Base-by-base conservation (phyloP, 2,113 vertebrate species). In the Podilymbus podiceps region DNA sequence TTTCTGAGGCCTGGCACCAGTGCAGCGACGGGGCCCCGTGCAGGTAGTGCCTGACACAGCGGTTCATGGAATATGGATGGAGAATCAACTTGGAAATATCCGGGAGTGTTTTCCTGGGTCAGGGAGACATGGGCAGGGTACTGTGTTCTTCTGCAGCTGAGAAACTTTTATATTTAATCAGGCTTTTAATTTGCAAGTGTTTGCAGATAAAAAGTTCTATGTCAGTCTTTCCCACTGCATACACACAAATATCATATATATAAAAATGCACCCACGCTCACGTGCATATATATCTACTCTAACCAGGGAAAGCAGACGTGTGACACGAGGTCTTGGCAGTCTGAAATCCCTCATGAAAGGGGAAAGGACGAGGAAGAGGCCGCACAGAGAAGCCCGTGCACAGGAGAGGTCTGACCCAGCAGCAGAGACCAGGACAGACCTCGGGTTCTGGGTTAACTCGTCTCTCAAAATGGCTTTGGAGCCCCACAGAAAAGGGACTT, bases 241-340 rank as follows among this genome's bases (percentile, higher is more conserved):
- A 3, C 3, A 10, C 24, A 7, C 14, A 44, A 21, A 12, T 7
- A 22, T 1, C 2, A 6, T 11, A 4, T 5, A 1, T 4, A 6
- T 9, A 1, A 15, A 10, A 0, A 15, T 8, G 12, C 15, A 4
- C 31, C 10, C 25, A 7, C 3, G 20, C 8, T 5, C 68, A 28
- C 16, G 6, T 8, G 9, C 9, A 25, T 0, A 30, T 31, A 11
- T 19, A 7, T 6, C 10, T 16, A 6, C 7, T 8, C 63, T 23
- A 20, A 7, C 12, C 2, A 11, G 52, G 86, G 40, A 10, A 13
- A 40, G 24, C 60, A 63, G 63, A 28, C 8, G 3, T 3, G 8
- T 2, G 30, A 7, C 14, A 12, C 1, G 1, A 63, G 27, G 11
- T 38, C 50, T 33, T 15, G 71, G 52, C 49, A 22, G 18, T 55